phyloP scores from a whole-genome alignment of 2,888 invertebrate genomes.

The Aleiodes leptofemur region DNA sequence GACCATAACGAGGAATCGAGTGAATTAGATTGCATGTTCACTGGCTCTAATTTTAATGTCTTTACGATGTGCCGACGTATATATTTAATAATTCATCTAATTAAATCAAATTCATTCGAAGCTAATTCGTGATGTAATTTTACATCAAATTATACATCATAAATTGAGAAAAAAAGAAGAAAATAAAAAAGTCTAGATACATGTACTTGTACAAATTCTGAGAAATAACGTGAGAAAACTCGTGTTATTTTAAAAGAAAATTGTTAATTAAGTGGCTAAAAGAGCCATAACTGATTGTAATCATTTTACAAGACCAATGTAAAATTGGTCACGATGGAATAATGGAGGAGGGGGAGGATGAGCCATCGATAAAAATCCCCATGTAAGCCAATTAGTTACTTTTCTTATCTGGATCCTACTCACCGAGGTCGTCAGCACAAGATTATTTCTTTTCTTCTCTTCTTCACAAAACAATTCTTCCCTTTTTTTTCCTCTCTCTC shows the following conservation, averaged over 20 bases:
- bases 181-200: neutral
- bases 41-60: neutral
- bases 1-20: slow-evolving; percentile 14
- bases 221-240: slow-evolving; percentile 22
- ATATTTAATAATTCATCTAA: neutral
- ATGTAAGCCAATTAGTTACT: slow-evolving; percentile 47
- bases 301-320: slow-evolving; percentile 15
- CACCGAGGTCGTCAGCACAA: slow-evolving; percentile 25
- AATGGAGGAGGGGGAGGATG: slow-evolving; percentile 15
- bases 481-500: neutral
- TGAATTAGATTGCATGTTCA: slow-evolving; percentile 14
- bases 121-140: too few relatives aligned
- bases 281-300: slow-evolving; percentile 36
- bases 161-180: neutral
- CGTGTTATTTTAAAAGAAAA: neutral
- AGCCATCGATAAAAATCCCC: slow-evolving; percentile 40
- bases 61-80: slow-evolving; percentile 9
- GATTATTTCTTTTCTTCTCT: slow-evolving; percentile 15
- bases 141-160: neutral
- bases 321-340: slow-evolving; percentile 26
- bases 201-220: neutral
- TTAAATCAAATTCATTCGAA: neutral
- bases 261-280: slow-evolving; percentile 13
- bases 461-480: neutral
- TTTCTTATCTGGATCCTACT: slow-evolving; percentile 37